Evolutionary conservation across 2,888 invertebrate species (phyloP).

Genomic region (Agriotes lineatus): DNA sequence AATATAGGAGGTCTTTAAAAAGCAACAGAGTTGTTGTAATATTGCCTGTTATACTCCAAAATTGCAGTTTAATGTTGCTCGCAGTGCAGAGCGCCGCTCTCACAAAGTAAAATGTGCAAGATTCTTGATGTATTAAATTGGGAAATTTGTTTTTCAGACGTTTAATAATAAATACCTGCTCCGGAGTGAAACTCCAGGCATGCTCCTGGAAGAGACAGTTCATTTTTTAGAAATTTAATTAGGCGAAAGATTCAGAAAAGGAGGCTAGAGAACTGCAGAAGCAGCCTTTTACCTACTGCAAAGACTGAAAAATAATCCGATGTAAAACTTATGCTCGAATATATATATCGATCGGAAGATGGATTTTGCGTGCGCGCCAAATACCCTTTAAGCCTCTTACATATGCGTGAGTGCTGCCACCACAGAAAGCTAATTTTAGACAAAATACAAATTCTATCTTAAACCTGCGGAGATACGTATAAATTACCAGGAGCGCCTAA

Average conservation of each 20-base stretch:
- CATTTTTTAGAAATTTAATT: conserved; percentile 27
- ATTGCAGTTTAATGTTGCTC: too few species aligned
- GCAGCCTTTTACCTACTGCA: background rate
- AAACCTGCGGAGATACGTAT: background rate
- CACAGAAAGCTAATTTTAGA: conserved; percentile 7
- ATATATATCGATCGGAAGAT: conserved; percentile 1
- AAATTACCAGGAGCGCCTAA: too few species aligned
- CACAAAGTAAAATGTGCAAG: conserved; percentile 29
- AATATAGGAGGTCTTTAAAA: too few species aligned
- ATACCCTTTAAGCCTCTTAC: conserved; percentile 9
- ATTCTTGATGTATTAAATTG: conserved; percentile 29
- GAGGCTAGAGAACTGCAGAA: conserved; percentile 4
- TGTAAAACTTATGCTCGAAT: conserved; percentile 9
- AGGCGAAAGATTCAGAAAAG: conserved; percentile 18
- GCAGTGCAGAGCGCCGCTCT: background rate
- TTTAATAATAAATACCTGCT: conserved; percentile 41
- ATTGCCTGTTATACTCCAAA: too few species aligned
- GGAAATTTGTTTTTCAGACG: conserved; percentile 42
- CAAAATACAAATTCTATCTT: background rate
- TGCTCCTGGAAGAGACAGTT: conserved; percentile 21
- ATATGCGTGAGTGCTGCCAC: conserved; percentile 9
- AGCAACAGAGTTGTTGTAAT: too few species aligned
- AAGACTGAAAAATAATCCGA: conserved; percentile 12
- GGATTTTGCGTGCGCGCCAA: conserved; percentile 5
- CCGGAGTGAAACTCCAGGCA: conserved; percentile 8